Percentiles rank a stretch among this genome's conserved stretches.
phyloP scores from a whole-genome alignment of 2,113 vertebrate species.

The Daubentonia madagascariensis region DNA sequence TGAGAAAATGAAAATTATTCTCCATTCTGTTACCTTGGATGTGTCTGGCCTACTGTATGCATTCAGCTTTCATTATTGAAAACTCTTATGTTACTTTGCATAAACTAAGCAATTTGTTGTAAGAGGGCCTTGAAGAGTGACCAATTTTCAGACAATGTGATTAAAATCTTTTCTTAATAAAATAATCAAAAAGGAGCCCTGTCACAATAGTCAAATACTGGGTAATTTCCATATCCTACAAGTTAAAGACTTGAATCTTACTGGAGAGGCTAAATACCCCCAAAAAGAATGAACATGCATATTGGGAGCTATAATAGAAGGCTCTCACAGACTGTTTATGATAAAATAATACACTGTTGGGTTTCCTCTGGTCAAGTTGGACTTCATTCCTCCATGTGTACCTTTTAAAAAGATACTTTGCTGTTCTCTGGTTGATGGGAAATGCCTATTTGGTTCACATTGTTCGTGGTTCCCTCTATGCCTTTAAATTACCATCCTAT shows the following conservation, averaged over 20 bases:
- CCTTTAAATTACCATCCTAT: not conserved
- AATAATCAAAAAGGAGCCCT: not conserved
- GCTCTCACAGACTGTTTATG: not conserved
- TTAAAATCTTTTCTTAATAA: conserved; percentile 30
- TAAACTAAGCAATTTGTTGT: not conserved
- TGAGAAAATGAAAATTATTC: conserved; percentile 49
- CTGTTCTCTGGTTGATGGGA: not conserved
- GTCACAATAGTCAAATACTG: not conserved
- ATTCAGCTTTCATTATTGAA: not conserved
- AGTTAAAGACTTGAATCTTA: not conserved
- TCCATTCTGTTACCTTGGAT: not conserved
- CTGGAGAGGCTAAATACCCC: not conserved
- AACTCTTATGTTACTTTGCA: not conserved
- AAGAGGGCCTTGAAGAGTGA: not conserved
- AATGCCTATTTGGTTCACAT: not conserved
- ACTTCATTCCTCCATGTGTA: not conserved
- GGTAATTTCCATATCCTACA: not conserved
- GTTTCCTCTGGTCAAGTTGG: not conserved
- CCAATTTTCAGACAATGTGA: not conserved
- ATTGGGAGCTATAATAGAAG: accelerated
- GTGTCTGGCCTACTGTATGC: not conserved
- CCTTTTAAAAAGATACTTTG: not conserved
- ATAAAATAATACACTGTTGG: not conserved
- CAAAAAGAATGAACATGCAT: not conserved
- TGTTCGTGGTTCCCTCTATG: no score